Evolutionary conservation across 1,140 invertebrate genomes (phyloP), one percentile per base, ranked within the genome.

Genomic region (Conus ventricosus): DNA sequence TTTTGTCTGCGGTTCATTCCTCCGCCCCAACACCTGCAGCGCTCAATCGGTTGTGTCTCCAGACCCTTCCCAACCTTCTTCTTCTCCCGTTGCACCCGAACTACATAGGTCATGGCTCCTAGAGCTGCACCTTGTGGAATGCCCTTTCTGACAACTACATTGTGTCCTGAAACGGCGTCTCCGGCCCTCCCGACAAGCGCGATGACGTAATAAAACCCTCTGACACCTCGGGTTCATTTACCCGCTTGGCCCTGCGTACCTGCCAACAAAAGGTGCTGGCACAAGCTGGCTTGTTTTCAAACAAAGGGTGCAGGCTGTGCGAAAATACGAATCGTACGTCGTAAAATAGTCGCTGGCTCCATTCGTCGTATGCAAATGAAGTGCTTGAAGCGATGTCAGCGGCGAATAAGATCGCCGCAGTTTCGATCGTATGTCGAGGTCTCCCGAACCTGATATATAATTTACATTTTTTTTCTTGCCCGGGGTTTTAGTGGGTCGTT

Each of bases 401-500:
- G 80, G 39, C 20, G 80, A 81, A 81, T 81, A 81, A 81, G 80
- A 81, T 81, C 39, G 80, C 80, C 39, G 80, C 39, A n/a, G 80
- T 54, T 81, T 20, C 80, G 39, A 20, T 54, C 27, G 80, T 20
- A 8, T 11, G 20, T 54, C 80, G 80, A 81, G 80, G 80, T 53
- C 80, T 51, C 80, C 39, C 39, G 39, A 81, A 81, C 27, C 10
- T 81, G 80, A 81, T 81, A 81, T 60, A 60, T 60, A 60, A 60
- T 60, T 60, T 60, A 60, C 57, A 60, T 60, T 60, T 15, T 60
- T 39, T 60, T 81, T 81, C 80, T 54, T 8, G 80, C 80, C 54
- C 39, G 54, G 11, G 8, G 5, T 51, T 81, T 81, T 81, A 81
- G 25, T 81, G 27, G 80, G 39, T 11, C 54, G 39, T 81, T 54